Evolutionary conservation across 1,140 invertebrate species (phyloP).

Genomic region (Bombus superbus): DNA sequence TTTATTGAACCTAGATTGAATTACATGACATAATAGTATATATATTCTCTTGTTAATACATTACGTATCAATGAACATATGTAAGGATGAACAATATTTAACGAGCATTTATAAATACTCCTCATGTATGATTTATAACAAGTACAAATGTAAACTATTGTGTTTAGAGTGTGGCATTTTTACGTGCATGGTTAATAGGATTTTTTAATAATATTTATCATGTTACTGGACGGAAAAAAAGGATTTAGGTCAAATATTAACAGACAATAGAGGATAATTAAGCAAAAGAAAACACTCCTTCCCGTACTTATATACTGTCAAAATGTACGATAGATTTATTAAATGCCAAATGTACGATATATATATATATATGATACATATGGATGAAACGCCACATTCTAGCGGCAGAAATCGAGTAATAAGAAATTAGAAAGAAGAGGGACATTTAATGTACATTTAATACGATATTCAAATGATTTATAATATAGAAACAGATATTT

Average conservation of each 20-base stretch:
- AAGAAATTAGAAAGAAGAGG: background rate
- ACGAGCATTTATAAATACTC: conserved; percentile 46
- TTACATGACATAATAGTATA: conserved; percentile 5
- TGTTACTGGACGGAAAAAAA: background rate
- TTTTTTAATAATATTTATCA: conserved; percentile 21
- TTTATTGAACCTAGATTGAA: conserved; percentile 29
- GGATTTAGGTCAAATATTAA: background rate
- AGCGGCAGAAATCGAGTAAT: conserved; percentile 1
- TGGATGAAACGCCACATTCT: conserved; percentile 26
- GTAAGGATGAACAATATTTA: conserved; percentile 25
- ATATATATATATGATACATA: background rate
- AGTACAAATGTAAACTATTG: conserved; percentile 58
- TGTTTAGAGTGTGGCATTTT: conserved; percentile 48
- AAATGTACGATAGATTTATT: conserved; percentile 12
- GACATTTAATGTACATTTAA: conserved; percentile 34
- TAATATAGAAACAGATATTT: conserved; percentile 53
- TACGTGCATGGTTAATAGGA: conserved; percentile 13
- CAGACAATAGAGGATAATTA: background rate
- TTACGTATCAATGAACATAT: conserved; percentile 7
- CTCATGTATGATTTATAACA: conserved; percentile 54
- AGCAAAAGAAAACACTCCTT: background rate
- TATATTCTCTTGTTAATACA: background rate
- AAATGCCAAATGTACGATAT: conserved; percentile 16
- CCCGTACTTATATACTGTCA: conserved; percentile 1
- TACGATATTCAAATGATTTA: conserved; percentile 27